Conservation (phyloP, 2,113 vertebrate species). For the Dromiciops gliroides region DNA sequence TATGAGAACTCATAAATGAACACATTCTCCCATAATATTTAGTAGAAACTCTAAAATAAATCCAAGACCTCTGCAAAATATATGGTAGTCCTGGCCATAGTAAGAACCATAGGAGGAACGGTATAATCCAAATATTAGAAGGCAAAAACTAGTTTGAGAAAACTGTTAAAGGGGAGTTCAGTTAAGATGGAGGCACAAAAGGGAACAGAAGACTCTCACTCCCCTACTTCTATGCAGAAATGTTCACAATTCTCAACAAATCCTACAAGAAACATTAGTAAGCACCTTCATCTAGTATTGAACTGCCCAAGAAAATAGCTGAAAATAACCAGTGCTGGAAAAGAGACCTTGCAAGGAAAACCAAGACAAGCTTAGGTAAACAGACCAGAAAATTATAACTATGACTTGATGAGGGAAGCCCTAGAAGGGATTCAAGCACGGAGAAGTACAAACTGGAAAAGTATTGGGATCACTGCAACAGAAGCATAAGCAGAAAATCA, state of each 20-base stretch:
- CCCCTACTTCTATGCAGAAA: background rate
- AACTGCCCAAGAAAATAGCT: background rate
- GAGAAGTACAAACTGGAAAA: background rate
- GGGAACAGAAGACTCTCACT: background rate
- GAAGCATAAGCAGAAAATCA: background rate
- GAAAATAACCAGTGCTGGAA: background rate
- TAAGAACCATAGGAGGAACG: background rate
- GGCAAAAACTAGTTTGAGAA: background rate
- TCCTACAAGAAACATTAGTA: background rate
- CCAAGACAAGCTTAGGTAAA: background rate
- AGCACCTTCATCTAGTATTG: background rate
- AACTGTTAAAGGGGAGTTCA: background rate
- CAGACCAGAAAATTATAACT: background rate
- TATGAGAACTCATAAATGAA: background rate
- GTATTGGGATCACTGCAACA: background rate
- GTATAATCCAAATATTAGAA: background rate
- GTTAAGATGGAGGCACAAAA: background rate
- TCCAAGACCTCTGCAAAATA: background rate
- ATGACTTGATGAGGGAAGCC: background rate
- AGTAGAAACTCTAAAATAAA: background rate
- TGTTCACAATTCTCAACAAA: background rate
- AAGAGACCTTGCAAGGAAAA: background rate
- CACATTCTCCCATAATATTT: background rate
- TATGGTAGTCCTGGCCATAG: background rate
- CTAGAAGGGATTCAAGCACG: background rate